Base-by-base conservation (phyloP, 2,888 invertebrate species). In the Caenorhabditis imperialis region DNA sequence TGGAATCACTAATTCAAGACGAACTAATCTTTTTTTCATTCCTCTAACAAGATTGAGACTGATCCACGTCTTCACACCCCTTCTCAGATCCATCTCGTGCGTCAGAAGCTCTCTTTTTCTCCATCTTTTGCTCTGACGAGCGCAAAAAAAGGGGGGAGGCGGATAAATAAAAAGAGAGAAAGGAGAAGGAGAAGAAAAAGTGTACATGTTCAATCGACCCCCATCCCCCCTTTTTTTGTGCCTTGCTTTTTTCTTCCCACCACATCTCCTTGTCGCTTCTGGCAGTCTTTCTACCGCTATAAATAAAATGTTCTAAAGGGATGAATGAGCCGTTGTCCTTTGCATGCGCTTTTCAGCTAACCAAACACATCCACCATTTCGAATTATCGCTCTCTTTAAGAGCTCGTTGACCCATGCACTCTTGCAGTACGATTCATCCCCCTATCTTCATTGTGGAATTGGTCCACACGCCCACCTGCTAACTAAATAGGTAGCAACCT, bases 121-220 rank as follows among this genome's bases (percentile, higher is more conserved):
- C n/a, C n/a, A n/a, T n/a, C n/a, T n/a, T n/a, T n/a, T n/a, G n/a
- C 18, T 16, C 20, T 16, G 16, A 44, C 25, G 10, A 57, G 37
- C 40, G 7, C 27, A 16, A 57, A 37, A 47, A 47, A 47, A 25
- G 47, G 38, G 27, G 48, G 25, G 48, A 58, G 25, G 47, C 58
- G 33, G 37, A 42, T 48, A 23, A 22, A 57, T 42, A 42, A 22
- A 16, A 44, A 47, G 27, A 8, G 25, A 45, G 30, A 48, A 33
- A 48, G 22, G n/a, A 50, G 33, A 22, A 40, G 30, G 47, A 40
- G 48, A 30, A 50, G 35, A 55, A 65, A 65, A 65, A 42, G 65
- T 65, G 65, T 65, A 65, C 65, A 67, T 57, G 67, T 67, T 67
- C 67, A 67, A 65, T 50, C 57, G 57, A 51, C 57, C 67, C 63